Evolutionary conservation across 2,888 invertebrate species (phyloP), one percentile per base, ranked within the genome.

Genomic region (Melieria crassipennis): DNA sequence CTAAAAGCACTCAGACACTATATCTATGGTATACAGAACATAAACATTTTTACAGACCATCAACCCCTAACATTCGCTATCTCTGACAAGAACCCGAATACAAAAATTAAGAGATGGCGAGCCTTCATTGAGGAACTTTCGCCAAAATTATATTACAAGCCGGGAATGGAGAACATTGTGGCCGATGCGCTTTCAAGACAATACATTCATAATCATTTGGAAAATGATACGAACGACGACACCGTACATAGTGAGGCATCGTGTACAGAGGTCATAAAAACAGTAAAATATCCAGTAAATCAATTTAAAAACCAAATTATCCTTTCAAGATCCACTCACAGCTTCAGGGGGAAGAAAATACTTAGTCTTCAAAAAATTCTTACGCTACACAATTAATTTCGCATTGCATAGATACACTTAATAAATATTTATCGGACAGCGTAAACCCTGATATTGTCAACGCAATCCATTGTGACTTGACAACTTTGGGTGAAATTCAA

Each of bases 101-200:
- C 42, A 43, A 70, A 70, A 65, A 60, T 66, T 43, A 67, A 67
- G 48, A 52, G 62, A 55, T 71, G 71, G 66, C 50, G 47, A 4
- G 52, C 71, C 1, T 71, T 66, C 47, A 56, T 71, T n/a, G 71
- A 71, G 13, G 66, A 71, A 46, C 63, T 52, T 56, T 45, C 68
- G 13, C 72, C 71, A 48, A 69, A 63, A 43, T 71, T 71, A 50
- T 70, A 69, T 47, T 72, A 70, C 47, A 75, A 76, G 42, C 73
- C 74, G 5, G 73, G 74, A 30, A 74, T 71, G 13, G 69, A 70
- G 3, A 76, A 74, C 45, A 70, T 71, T 43, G 74, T 75, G 30
- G 74, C 75, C 47, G 74, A 75, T 61, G 74, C 75, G 43, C 70
- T 74, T 47, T 73, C 75, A 4, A 56, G 73, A 57, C 75, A 76